Evolutionary conservation across 1,140 invertebrate genomes (phyloP).

Genomic region (Palaemon carinicauda): DNA sequence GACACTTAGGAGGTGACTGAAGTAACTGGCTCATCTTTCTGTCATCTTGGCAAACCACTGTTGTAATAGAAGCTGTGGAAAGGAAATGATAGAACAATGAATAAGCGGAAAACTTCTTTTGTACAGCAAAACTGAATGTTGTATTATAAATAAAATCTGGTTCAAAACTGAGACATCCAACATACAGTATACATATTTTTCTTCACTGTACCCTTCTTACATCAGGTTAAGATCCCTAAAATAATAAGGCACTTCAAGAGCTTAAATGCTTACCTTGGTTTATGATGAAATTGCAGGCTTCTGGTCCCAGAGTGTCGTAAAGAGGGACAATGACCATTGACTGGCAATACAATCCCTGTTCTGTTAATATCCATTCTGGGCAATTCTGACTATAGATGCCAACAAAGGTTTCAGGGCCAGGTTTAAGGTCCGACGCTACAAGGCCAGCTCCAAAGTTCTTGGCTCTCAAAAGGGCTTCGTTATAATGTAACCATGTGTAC

Average conservation of each 20-base stretch:
- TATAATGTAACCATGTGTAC: slow-evolving; percentile 93
- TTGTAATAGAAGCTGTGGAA: slow-evolving; percentile 79
- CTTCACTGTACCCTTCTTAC: no score
- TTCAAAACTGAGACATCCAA: no score
- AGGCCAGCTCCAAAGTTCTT: slow-evolving; percentile 93
- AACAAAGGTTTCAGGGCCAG: slow-evolving; percentile 78
- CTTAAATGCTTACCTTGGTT: slow-evolving; percentile 79
- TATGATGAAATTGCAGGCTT: slow-evolving; percentile 95
- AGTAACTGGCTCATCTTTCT: slow-evolving; percentile 87
- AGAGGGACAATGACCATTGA: slow-evolving; percentile 95
- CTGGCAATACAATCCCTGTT: slow-evolving; percentile 92
- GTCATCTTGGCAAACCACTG: slow-evolving; percentile 91
- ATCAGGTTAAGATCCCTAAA: no score
- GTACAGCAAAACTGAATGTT: no score
- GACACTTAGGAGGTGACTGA: slow-evolving; percentile 82
- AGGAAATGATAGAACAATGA: not conserved
- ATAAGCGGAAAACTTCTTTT: not conserved
- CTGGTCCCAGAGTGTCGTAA: slow-evolving; percentile 94
- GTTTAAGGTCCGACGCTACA: slow-evolving; percentile 74
- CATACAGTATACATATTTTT: no score
- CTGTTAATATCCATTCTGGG: slow-evolving; percentile 93
- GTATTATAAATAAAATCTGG: no score
- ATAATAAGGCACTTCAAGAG: no score
- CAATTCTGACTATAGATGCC: slow-evolving; percentile 96
- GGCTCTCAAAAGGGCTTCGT: slow-evolving; percentile 87